Evolutionary conservation across 2,888 invertebrate species (phyloP).

Genomic region (Pyrrhia umbra): DNA sequence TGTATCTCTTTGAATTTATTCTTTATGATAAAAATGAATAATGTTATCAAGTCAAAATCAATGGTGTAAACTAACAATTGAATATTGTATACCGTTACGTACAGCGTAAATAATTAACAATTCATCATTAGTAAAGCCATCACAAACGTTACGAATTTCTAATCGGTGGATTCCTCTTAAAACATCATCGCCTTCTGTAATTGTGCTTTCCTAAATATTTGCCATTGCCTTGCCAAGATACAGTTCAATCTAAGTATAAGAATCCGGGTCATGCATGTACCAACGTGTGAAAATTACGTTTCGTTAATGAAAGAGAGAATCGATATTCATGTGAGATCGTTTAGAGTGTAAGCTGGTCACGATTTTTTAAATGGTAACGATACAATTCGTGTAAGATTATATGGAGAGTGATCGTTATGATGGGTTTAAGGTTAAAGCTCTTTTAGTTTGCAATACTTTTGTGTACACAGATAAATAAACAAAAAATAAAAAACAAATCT

Average conservation of each 20-base stretch:
- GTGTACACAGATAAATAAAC: background rate
- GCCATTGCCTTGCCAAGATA: constrained; percentile 61
- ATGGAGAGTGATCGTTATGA: constrained; percentile 18
- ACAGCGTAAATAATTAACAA: background rate
- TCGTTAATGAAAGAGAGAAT: constrained; percentile 62
- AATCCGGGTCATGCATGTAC: constrained; percentile 59
- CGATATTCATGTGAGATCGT: constrained; percentile 53
- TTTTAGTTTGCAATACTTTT: background rate
- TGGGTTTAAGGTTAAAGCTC: constrained; percentile 20
- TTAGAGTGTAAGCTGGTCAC: constrained; percentile 51
- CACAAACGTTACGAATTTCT: background rate
- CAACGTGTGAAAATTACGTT: constrained; percentile 68
- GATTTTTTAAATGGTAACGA: constrained; percentile 55
- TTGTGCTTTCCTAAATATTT: constrained; percentile 44
- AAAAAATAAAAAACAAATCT: background rate
- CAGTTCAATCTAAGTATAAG: constrained; percentile 36
- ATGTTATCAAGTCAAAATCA: background rate
- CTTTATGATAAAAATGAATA: constrained; percentile 12
- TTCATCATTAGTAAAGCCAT: background rate
- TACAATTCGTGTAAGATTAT: constrained; percentile 23
- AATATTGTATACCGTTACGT: background rate
- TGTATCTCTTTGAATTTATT: constrained; percentile 11
- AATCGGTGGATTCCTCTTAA: constrained; percentile 2
- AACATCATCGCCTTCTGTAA: constrained; percentile 42
- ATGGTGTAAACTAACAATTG: constrained; percentile 6